Evolutionary conservation across 2,888 invertebrate genomes (phyloP).

Genomic region (Galeopsomyia nigrocyanea): DNA sequence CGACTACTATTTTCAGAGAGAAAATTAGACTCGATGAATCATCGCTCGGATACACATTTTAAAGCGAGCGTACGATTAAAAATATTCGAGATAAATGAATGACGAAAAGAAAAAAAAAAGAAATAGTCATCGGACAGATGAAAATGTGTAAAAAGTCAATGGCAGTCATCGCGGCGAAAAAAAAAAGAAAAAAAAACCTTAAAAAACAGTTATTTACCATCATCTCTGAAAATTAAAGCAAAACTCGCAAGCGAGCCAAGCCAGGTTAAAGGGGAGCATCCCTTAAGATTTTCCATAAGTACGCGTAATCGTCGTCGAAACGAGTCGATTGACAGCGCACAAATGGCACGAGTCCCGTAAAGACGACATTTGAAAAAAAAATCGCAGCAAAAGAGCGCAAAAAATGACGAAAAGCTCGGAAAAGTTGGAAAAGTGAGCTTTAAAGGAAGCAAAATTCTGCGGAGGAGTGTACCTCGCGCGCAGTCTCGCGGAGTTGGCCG

Average conservation of each 20-base stretch:
- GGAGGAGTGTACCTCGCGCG: constrained; percentile 32
- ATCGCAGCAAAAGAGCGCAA: neutral
- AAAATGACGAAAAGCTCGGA: neutral
- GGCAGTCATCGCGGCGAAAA: constrained; percentile 17
- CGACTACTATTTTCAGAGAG: constrained; percentile 38
- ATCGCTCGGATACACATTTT: constrained; percentile 36
- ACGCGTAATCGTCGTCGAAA: neutral
- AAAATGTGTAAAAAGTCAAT: constrained; percentile 17
- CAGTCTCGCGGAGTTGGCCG: constrained; percentile 56
- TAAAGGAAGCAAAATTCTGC: constrained; percentile 33
- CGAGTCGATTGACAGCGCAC: too few relatives aligned
- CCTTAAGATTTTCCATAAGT: constrained; percentile 5
- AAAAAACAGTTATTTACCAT: constrained; percentile 41
- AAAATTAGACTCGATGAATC: constrained; percentile 49
- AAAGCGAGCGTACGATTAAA: constrained; percentile 35
- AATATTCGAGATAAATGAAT: constrained; percentile 25
- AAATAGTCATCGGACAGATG: too few relatives aligned
- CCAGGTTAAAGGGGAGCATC: constrained; percentile 44
- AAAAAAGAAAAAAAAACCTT: too few relatives aligned
- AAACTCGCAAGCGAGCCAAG: constrained; percentile 38
- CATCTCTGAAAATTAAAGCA: constrained; percentile 46
- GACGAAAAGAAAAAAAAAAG: neutral
- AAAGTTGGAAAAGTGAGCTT: constrained; percentile 34
- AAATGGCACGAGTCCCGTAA: too few relatives aligned
- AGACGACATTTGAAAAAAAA: neutral